Percentiles rank a stretch among this genome's conserved stretches.
phyloP scores from a whole-genome alignment of 2,797 vertebrate genomes.

The Phalanger gymnotis region DNA sequence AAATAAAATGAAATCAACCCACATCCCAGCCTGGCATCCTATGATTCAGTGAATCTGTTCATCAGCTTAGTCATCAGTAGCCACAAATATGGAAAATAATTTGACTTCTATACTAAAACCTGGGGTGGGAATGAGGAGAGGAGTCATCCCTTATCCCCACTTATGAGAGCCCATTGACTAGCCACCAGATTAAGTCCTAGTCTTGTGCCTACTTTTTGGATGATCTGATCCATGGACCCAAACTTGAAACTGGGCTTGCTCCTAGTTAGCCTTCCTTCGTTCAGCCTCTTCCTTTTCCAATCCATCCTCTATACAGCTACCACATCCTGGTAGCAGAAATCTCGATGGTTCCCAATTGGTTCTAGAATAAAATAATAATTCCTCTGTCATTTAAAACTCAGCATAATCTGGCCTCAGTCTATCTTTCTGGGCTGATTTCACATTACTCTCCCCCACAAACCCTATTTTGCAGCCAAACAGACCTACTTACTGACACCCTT shows the following conservation, averaged over 20 bases:
- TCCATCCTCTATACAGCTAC: neutral
- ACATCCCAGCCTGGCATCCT: neutral
- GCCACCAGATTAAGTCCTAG: neutral
- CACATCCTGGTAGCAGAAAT: neutral
- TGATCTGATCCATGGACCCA: neutral
- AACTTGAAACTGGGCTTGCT: neutral
- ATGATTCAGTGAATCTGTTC: neutral
- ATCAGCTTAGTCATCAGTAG: neutral
- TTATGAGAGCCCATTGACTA: neutral
- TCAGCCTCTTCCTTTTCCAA: neutral
- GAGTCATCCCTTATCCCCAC: neutral
- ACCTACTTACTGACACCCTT: neutral
- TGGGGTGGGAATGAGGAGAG: neutral
- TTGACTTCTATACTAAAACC: neutral
- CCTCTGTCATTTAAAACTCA: neutral
- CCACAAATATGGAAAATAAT: neutral
- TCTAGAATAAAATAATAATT: neutral
- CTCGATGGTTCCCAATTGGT: no score
- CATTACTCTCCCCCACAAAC: fast-evolving
- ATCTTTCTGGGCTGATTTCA: neutral
- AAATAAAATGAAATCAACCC: no score
- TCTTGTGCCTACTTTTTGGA: neutral
- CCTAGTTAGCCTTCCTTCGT: neutral
- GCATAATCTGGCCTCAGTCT: neutral
- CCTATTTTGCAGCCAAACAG: no score